A percentile compares a stretch with the other conserved stretches of the same genome.
phyloP scores from a whole-genome alignment of 2,797 vertebrate genomes.

The Characodon lateralis region DNA sequence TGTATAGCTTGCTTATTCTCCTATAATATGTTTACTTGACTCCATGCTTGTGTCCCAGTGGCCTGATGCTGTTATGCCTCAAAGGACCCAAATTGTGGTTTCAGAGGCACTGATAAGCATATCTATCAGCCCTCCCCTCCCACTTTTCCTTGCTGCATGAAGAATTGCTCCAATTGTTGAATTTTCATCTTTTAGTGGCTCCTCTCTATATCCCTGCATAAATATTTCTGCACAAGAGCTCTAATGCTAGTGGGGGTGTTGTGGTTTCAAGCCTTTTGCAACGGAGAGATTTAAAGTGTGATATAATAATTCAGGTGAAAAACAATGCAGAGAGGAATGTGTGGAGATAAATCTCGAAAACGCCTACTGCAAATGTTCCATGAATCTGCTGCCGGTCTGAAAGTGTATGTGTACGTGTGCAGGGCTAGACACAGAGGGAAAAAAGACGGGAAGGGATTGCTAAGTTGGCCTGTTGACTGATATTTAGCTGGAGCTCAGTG shows the following conservation, averaged over 20 bases:
- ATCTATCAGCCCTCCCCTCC: slow-evolving; percentile 31
- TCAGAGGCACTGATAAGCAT: slow-evolving; percentile 62
- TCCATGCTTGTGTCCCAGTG: slow-evolving; percentile 53
- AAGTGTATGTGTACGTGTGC: not conserved
- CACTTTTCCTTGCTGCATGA: slow-evolving; percentile 17
- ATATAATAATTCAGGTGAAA: slow-evolving; percentile 41
- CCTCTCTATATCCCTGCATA: slow-evolving; percentile 4
- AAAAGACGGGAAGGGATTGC: slow-evolving; percentile 36
- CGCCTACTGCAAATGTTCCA: slow-evolving; percentile 33
- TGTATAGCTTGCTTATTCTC: slow-evolving; percentile 64
- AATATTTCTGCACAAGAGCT: slow-evolving; percentile 13
- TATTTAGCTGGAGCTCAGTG: slow-evolving; percentile 64
- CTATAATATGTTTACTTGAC: slow-evolving; percentile 66
- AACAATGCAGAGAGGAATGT: slow-evolving; percentile 42
- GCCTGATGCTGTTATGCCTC: slow-evolving; percentile 67
- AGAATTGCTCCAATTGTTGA: slow-evolving; percentile 29
- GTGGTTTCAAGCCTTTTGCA: not conserved
- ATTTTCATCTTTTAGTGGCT: slow-evolving; percentile 18
- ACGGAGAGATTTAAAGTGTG: slow-evolving; percentile 21
- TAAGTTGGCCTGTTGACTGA: slow-evolving; percentile 66
- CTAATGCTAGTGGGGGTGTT: not conserved
- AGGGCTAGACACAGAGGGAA: not conserved
- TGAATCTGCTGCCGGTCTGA: slow-evolving; percentile 32
- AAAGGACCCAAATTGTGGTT: slow-evolving; percentile 50
- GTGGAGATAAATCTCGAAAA: slow-evolving; percentile 37